Conservation (phyloP, 1,140 invertebrate species). For the Cydia strobilella region DNA sequence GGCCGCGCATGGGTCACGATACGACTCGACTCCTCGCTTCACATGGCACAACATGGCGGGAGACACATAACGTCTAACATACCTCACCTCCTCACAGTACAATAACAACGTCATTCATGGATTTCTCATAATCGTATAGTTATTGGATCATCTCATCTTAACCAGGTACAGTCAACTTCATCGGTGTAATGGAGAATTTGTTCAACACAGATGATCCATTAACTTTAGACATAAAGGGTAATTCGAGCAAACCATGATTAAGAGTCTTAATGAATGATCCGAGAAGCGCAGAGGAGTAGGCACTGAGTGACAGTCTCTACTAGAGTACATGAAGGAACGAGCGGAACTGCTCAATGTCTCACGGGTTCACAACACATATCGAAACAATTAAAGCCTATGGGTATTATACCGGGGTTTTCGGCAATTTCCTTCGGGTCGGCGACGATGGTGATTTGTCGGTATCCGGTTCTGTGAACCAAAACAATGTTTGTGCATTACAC, state of each 20-base stretch:
- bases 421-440: constrained; percentile 94
- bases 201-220: constrained; percentile 43
- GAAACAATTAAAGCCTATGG: constrained; percentile 75
- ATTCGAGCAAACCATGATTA: constrained; percentile 43
- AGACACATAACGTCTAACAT: constrained; percentile 39
- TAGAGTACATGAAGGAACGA: constrained; percentile 65
- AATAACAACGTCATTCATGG: constrained; percentile 39
- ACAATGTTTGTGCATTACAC: constrained; percentile 47
- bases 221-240: constrained; percentile 44
- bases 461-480: constrained; percentile 85
- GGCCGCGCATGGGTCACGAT: constrained; percentile 33
- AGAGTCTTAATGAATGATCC: constrained; percentile 49
- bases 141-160: constrained; percentile 45
- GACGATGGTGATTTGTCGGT: constrained; percentile 91
- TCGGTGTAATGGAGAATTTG: not conserved
- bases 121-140: constrained; percentile 38
- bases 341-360: constrained; percentile 57
- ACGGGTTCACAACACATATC: constrained; percentile 77
- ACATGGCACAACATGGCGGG: constrained; percentile 36
- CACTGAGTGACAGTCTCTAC: constrained; percentile 77
- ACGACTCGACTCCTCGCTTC: constrained; percentile 37
- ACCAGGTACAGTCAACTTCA: not conserved
- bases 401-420: constrained; percentile 96
- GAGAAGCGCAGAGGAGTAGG: constrained; percentile 68
- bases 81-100: constrained; percentile 35